Evolutionary conservation across 2,797 vertebrate species (phyloP), one percentile per base, ranked within the genome.

Genomic region (Arnoldichthys spilopterus): DNA sequence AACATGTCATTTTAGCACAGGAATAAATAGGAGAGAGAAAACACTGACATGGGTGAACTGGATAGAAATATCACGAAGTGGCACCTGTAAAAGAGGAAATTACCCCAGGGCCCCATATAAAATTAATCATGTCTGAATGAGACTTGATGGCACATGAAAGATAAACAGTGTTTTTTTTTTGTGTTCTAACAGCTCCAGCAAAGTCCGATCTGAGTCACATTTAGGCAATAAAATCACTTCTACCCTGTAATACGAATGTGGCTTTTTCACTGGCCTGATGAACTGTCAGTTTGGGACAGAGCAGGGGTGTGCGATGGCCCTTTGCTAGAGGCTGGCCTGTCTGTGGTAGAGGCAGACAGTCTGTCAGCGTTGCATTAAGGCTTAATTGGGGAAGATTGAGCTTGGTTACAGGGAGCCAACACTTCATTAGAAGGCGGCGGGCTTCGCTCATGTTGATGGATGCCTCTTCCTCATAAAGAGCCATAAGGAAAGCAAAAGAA

Each of bases 371-470:
- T 72, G 80, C 72, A 85, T 85, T 86, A 82, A 72, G 68, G 69
- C 86, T 84, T 91, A 91, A 91, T 85, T 87, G 82, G 86, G 86
- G 83, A 83, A 81, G 85, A 86, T 69, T 79, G 78, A 74, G 74
- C 74, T 78, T 77, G n/a, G 70, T 83, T 78, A 82, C 79, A 79
- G 81, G 81, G 78, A 88, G 81, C 84, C 82, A 76, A 84, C 83
- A 83, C 81, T 88, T 90, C 85, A 92, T 91, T 89, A 92, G 70
- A 76, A 71, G 77, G 63, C 64, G 80, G 86, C 76, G 86, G 8
- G 82, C 85, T 72, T 63, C 59, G 76, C 73, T 74, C 45, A 72
- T 80, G 74, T 61, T 80, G 84, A 78, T 71, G 72, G 66, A 72
- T 66, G 54, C 58, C 66, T 73, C 78, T 63, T 61, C 71, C 28